Conservation (phyloP, 2,113 vertebrate species). For the Oreochromis spilurus region DNA sequence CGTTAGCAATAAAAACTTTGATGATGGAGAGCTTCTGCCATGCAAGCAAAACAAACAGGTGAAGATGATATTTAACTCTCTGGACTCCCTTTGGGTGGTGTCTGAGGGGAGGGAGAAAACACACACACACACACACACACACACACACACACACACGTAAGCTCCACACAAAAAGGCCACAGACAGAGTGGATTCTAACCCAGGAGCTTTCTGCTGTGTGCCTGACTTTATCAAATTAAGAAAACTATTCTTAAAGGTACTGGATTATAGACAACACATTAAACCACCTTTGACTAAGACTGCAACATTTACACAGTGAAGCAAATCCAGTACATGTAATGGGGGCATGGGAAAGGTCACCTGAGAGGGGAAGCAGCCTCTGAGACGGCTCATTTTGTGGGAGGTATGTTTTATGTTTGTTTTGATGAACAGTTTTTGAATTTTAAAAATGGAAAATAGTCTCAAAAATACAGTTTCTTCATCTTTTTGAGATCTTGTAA, state of each 20-base stretch:
- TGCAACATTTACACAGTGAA: not conserved
- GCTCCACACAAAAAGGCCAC: too few species aligned
- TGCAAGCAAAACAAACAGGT: not conserved
- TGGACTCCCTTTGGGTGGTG: not conserved
- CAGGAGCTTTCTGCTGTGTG: not conserved
- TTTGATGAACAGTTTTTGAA: not conserved
- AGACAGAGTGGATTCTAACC: not conserved
- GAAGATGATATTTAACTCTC: not conserved
- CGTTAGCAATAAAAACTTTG: not conserved
- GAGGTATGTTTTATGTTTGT: not conserved
- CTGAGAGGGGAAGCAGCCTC: not conserved
- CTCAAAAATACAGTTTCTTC: not conserved
- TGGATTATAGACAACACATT: not conserved
- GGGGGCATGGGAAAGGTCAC: not conserved
- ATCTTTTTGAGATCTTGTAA: not conserved
- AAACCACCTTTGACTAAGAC: not conserved
- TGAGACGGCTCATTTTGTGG: not conserved
- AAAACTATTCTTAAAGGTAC: not conserved
- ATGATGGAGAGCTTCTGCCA: not conserved
- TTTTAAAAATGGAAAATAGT: not conserved
- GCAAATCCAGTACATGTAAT: not conserved
- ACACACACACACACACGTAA: too few species aligned
- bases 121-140: accelerated
- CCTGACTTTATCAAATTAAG: not conserved
- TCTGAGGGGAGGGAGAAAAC: not conserved